Percentiles rank a stretch among this genome's conserved stretches.
Evolutionary conservation across 2,888 invertebrate species (phyloP).

Genomic region (Idaea biselata): DNA sequence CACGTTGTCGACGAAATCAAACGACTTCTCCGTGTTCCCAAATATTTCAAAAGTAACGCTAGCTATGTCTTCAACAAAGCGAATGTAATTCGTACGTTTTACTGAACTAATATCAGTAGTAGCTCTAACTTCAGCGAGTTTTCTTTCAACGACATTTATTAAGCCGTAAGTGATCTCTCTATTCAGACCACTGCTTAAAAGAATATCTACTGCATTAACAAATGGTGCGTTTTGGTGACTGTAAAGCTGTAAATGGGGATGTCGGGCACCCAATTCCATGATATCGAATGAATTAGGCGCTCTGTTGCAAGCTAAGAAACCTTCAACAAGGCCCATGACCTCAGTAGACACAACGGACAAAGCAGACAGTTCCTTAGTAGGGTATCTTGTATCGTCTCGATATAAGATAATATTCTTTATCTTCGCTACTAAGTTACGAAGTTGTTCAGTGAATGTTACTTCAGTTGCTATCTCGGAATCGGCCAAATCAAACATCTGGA

Average conservation of each 20-base stretch:
- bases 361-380: constrained; percentile 78
- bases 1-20: constrained; percentile 66
- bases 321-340: constrained; percentile 82
- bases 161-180: constrained; percentile 75
- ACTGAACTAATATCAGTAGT: constrained; percentile 66
- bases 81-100: constrained; percentile 71
- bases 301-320: constrained; percentile 76
- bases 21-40: constrained; percentile 70
- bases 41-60: constrained; percentile 75
- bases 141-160: constrained; percentile 73
- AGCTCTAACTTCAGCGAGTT: constrained; percentile 69
- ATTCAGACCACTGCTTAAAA: constrained; percentile 72
- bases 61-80: constrained; percentile 73
- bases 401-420: constrained; percentile 74
- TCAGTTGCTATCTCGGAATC: constrained; percentile 83
- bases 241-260: constrained; percentile 72
- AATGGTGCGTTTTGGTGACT: constrained; percentile 74
- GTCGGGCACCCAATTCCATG: constrained; percentile 66
- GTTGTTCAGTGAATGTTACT: constrained; percentile 85
- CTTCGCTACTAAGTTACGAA: constrained; percentile 76
- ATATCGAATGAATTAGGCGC: constrained; percentile 74
- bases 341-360: constrained; percentile 81
- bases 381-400: constrained; percentile 65
- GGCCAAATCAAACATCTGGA: constrained; percentile 85
- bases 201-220: constrained; percentile 72